phyloP scores from a whole-genome alignment of 2,888 invertebrate genomes.

The Atethmia centrago region DNA sequence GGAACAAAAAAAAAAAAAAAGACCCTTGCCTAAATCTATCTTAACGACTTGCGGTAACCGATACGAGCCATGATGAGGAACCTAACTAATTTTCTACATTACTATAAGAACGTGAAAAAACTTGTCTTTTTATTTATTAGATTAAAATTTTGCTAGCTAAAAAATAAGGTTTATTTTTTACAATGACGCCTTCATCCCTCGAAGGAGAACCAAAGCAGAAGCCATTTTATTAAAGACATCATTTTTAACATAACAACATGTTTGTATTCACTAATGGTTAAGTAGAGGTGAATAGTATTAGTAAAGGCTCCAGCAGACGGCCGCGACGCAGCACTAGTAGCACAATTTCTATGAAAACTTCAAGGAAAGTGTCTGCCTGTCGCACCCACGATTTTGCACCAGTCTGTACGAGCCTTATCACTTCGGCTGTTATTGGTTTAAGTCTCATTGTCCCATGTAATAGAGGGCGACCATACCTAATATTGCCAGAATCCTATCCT shows the following conservation, averaged over 20 bases:
- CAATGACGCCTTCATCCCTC: not conserved
- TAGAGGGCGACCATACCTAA: not conserved
- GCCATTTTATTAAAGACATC: not conserved
- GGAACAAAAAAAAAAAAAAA: too few species aligned
- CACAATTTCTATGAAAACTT: too few species aligned
- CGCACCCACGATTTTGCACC: too few species aligned
- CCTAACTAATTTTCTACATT: not conserved
- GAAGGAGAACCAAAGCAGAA: not conserved
- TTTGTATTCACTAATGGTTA: not conserved
- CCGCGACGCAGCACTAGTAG: too few species aligned
- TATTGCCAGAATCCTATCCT: too few species aligned
- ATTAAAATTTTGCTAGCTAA: not conserved
- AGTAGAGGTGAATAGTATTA: too few species aligned
- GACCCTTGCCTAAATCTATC: slow-evolving; percentile 16
- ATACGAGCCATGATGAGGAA: not conserved
- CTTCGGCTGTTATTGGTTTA: too few species aligned
- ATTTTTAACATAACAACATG: not conserved
- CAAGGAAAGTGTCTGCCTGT: too few species aligned
- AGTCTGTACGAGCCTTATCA: too few species aligned
- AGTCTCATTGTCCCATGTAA: not conserved
- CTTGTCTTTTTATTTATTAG: not conserved
- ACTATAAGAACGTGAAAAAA: not conserved
- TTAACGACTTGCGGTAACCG: slow-evolving; percentile 8
- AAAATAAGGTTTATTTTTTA: not conserved
- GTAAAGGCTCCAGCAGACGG: too few species aligned